Evolutionary conservation across 2,797 vertebrate species (phyloP), one percentile per base, ranked within the genome.

Genomic region (Sebastes flavidus): DNA sequence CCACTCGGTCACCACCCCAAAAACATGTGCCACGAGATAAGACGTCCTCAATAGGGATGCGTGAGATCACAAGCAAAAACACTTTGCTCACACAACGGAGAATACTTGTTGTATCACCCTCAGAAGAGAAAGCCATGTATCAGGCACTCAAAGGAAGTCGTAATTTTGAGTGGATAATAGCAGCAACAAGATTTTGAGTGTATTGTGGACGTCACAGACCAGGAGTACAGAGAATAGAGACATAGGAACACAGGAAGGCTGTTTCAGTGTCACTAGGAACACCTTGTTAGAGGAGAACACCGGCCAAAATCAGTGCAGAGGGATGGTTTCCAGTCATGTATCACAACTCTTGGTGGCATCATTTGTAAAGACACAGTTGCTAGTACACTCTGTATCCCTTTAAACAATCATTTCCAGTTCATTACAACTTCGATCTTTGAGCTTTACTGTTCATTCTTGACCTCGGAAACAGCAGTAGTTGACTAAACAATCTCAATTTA

Each of bases 211-310:
- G 13, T 84, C 80, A 83, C 83, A 87, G 75, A 83, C 68, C 62
- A 49, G 89, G 91, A 83, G 75, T 22, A 90, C 83, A 87, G 85
- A 59, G 59, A 78, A 10, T 27, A 58, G 75, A 82, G 74, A 89
- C 78, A 63, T 59, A 78, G 87, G 77, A 59, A 77, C 68, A 90
- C 69, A 25, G 80, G 75, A 55, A 77, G 78, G 73, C 78, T 79
- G 89, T 86, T 75, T 81, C 63, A 78, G 72, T 77, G 65, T 85
- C 83, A 85, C 61, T 27, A 71, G 87, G 87, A 60, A 67, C 66
- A 78, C 16, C 30, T 67, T 75, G 87, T 90, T 92, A 90, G 80
- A 90, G 59, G 77, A 82, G 87, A 85, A 88, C 78, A 42, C 65
- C 34, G 85, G 87, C 58, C 46, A 61, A 77, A 83, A 61, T 61